These are phyloP conservation scores for Phalanger gymnotis DNA, from an alignment of 2,797 vertebrate genomes.

Conservation along the genomic window DNA sequence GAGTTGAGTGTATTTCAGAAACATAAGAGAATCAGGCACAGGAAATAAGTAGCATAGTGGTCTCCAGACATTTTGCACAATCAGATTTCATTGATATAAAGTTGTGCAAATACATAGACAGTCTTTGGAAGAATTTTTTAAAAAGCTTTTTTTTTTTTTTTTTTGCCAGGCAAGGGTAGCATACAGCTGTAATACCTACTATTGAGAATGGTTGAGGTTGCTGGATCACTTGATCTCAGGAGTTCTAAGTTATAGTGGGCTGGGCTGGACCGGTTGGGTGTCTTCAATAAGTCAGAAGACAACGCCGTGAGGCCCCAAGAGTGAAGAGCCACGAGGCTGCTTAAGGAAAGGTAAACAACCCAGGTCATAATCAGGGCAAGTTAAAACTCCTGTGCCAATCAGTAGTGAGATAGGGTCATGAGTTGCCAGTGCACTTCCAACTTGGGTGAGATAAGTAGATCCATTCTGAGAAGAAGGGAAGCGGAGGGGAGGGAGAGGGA, in stretches of 20 bases:
- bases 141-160: not conserved
- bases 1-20: not conserved
- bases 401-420: not conserved
- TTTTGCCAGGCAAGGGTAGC: not conserved
- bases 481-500: not conserved
- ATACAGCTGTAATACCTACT: not conserved
- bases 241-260: not conserved
- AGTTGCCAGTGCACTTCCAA: not conserved
- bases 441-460: not conserved
- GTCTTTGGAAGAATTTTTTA: constrained; percentile 10
- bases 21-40: not conserved
- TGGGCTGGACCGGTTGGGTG: not conserved
- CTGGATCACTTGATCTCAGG: not conserved
- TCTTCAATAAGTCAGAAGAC: not conserved
- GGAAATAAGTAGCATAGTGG: not conserved
- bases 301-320: not conserved
- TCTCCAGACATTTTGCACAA: not conserved
- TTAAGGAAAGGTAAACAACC: not conserved
- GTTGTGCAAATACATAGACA: not conserved
- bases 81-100: constrained; percentile 17
- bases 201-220: not conserved
- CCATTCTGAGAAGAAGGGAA: not conserved
- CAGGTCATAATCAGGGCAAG: not conserved
- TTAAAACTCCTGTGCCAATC: not conserved
- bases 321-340: not conserved